Evolutionary conservation across 1,140 invertebrate species (phyloP), one percentile per base, ranked within the genome.

Genomic region (Maconellicoccus hirsutus): DNA sequence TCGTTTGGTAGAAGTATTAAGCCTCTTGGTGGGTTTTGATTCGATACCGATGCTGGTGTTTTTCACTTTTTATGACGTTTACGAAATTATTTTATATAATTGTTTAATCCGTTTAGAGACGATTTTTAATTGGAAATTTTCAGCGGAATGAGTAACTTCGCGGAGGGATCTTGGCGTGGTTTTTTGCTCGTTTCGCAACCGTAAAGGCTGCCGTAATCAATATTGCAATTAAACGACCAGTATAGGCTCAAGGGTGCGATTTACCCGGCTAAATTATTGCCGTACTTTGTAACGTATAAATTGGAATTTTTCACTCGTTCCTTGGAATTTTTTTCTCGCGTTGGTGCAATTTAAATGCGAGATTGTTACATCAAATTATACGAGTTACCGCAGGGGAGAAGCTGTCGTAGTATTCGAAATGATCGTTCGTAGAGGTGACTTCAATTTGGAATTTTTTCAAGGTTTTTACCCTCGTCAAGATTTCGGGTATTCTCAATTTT

Each of bases 81-180:
- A 8, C 42, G n/a, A 52, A 52, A 52, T 52, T 52, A 52, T 52
- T 52, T 52, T 52, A 52, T 52, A 19, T 52, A 52, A 52, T 52
- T 52, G 42, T 52, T 52, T 52, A 52, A 52, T 4, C 42, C n/a
- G 42, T 16, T 52, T 52, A 52, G n/a, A 52, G 42, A 8, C n/a
- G 42, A 14, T 19, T 33, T 52, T 52, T 52, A 52, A 52, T 52
- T 52, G 42, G 42, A 52, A 52, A 52, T 19, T 14, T 52, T 16
- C 6, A 4, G 10, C 3, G n/a, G n/a, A 52, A 52, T 52, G 42
- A 16, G 4, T 52, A 52, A 16, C 42, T 52, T 19, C 29, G 29
- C 29, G 29, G 29, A 33, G 4, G 12, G 12, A 33, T 33, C 29
- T 4, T 52, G 12, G 42, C 42, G 42, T 19, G 6, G n/a, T 19